Base-by-base conservation (phyloP, 2,888 invertebrate species). In the Lithophane leautieri region DNA sequence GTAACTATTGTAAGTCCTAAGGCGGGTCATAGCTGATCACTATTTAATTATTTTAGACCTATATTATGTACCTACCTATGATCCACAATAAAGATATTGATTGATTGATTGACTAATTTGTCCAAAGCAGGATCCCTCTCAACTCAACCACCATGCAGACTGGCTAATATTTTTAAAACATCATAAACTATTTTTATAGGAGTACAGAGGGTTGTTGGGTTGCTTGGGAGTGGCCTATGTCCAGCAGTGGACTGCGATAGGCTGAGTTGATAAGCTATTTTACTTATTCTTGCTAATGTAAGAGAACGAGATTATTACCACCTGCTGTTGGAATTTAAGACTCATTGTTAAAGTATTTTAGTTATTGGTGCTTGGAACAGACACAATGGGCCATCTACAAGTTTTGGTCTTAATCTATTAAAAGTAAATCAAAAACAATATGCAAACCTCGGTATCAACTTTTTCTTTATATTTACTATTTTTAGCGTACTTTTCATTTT, bases 401-500 rank as follows among this genome's bases (percentile, higher is more conserved):
- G 12, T 34, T 4, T 44, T 16, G 40, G 8, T 67, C 3, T 56
- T 62, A 34, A 14, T 40, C 54, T 28, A 61, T 2, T 14, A 54
- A 40, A 42, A 44, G 47, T 47, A 47, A 50, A 63, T 11, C 34
- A 58, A 34, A 22, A 52, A 44, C 19, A 40, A 54, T 52, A 52
- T n/a, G 81, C 88, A 70, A 83, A 87, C 87, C 87, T 86, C 84
- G 28, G 68, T 72, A 34, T 82, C 74, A 65, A 76, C 61, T 79
- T 81, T 74, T 86, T 83, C 56, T 73, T 78, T 54, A 79, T 86
- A 79, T 84, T 91, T 83, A 69, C 83, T 85, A 65, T 74, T 89
- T 58, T 86, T 89, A 52, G 83, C 77, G 75, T 82, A 93, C 73
- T 93, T 91, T 44, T 89, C 89, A 25, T 82, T 85, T 75, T 86